A percentile compares a stretch with the other conserved stretches of the same genome.
phyloP scores from a whole-genome alignment of 2,888 invertebrate species.

The Clivina fossor region DNA sequence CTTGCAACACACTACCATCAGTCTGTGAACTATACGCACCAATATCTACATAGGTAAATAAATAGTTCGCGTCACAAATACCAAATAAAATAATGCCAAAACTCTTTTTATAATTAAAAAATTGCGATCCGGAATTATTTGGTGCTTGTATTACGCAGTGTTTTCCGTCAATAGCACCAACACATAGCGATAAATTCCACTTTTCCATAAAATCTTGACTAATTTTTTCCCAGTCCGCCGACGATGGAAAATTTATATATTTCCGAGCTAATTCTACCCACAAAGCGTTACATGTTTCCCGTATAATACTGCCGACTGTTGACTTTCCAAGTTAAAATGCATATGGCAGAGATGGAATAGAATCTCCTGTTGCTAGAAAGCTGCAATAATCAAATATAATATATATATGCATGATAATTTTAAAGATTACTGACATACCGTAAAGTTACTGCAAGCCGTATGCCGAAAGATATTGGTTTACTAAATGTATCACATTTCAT shows the following conservation, averaged over 20 bases:
- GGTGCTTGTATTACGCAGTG: conserved; percentile 36
- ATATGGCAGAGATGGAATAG: conserved; percentile 29
- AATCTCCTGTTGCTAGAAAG: conserved; percentile 24
- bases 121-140: conserved; percentile 32
- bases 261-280: conserved; percentile 27
- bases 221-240: conserved; percentile 35
- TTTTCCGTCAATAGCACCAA: conserved; percentile 35
- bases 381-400: conserved; percentile 11
- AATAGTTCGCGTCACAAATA: conserved; percentile 38
- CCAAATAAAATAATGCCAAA: conserved; percentile 41
- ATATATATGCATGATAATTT: too few relatives aligned
- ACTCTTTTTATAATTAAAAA: conserved; percentile 37
- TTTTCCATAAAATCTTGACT: conserved; percentile 16
- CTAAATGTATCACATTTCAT: too few relatives aligned
- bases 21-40: conserved; percentile 42
- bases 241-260: conserved; percentile 31
- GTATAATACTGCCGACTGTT: conserved; percentile 33
- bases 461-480: conserved; percentile 19
- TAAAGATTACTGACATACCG: conserved; percentile 36
- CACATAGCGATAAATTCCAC: conserved; percentile 39
- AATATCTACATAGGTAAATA: conserved; percentile 40
- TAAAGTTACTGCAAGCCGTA: conserved; percentile 29
- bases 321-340: conserved; percentile 34
- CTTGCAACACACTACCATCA: conserved; percentile 24
- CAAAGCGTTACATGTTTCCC: conserved; percentile 33